phyloP scores from a whole-genome alignment of 2,888 invertebrate species.

The Allolobophora icterica region DNA sequence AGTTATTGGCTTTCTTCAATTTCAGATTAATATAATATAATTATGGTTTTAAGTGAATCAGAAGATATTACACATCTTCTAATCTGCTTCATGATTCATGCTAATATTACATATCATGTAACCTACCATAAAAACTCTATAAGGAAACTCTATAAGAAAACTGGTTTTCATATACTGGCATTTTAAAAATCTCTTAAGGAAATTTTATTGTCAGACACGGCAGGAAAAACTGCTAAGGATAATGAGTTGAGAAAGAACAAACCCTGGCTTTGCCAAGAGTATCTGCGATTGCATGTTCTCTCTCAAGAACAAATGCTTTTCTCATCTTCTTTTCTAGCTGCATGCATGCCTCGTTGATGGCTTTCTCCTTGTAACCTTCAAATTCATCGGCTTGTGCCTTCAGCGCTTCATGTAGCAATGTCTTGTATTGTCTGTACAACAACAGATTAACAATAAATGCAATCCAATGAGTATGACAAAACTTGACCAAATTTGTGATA shows the following conservation, averaged over 20 bases:
- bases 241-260: background rate
- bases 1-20: background rate
- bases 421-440: background rate
- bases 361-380: conserved; percentile 54
- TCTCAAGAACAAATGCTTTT: conserved; percentile 55
- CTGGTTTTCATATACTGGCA: background rate
- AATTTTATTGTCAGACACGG: background rate
- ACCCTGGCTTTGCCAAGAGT: conserved; percentile 57
- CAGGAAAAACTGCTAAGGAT: background rate
- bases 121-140: background rate
- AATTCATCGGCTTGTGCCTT: conserved; percentile 55
- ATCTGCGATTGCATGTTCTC: conserved; percentile 55
- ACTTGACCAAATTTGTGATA: no score
- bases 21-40: background rate
- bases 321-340: conserved; percentile 52
- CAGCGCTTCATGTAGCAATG: conserved; percentile 51
- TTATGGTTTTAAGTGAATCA: no score
- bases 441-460: background rate
- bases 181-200: background rate
- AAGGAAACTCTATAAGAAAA: no score
- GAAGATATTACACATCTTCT: no score
- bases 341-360: conserved; percentile 55
- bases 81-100: no score
- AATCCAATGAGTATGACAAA: background rate
- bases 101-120: no score